These are phyloP conservation scores for Meloidogyne exigua DNA, from an alignment of 1,140 invertebrate species.

Conservation along the genomic window DNA sequence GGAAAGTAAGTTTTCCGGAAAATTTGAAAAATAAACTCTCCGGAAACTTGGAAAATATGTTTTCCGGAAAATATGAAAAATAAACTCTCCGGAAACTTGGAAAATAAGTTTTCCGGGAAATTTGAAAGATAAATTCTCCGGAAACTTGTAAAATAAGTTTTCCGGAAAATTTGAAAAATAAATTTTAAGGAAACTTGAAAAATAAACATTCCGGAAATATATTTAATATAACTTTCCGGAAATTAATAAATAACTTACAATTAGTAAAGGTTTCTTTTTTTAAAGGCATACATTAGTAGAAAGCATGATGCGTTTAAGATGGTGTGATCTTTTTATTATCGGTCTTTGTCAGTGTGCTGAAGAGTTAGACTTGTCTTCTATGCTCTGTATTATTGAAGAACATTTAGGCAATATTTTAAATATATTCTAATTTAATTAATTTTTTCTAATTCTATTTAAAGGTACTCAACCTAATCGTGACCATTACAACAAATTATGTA, in stretches of 20 bases:
- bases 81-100: no score
- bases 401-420: slow-evolving; percentile 66
- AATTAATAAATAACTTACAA: not conserved
- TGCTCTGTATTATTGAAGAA: slow-evolving; percentile 78
- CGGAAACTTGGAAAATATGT: no score
- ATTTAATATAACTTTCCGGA: not conserved
- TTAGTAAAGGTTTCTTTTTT: not conserved
- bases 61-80: no score
- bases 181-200: no score
- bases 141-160: no score
- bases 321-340: slow-evolving; percentile 87
- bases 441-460: slow-evolving; percentile 22
- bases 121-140: no score
- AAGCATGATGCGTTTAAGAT: slow-evolving; percentile 71
- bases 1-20: no score
- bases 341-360: slow-evolving; percentile 84
- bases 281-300: slow-evolving; percentile 14
- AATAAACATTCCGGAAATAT: not conserved
- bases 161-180: no score
- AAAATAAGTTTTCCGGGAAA: no score
- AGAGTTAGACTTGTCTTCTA: slow-evolving; percentile 76
- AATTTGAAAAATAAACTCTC: no score
- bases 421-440: slow-evolving; percentile 40
- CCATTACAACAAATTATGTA: slow-evolving; percentile 64
- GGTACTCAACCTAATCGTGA: slow-evolving; percentile 50